Conservation (phyloP, 2,113 vertebrate genomes). For the Gopherus evgoodei region DNA sequence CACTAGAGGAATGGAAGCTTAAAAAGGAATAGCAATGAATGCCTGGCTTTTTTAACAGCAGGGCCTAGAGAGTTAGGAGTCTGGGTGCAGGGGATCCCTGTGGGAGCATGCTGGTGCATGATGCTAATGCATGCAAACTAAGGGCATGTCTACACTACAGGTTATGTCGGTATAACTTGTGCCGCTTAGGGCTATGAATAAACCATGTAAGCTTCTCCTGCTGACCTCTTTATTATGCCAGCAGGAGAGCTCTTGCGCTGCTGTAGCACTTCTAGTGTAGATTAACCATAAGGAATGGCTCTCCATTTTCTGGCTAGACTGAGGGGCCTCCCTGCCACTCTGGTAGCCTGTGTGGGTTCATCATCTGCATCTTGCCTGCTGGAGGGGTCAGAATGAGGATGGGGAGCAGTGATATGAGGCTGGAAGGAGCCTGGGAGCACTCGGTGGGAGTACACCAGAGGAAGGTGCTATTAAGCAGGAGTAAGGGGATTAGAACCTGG, state of each 20-base stretch:
- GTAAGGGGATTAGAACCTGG: not conserved
- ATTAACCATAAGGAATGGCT: not conserved
- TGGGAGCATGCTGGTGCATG: not conserved
- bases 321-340: not conserved
- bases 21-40: not conserved
- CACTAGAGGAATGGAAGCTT: not conserved
- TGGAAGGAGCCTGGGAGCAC: not conserved
- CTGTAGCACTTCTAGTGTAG: not conserved
- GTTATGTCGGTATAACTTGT: not conserved
- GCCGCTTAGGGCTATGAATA: not conserved
- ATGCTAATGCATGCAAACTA: not conserved
- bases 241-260: not conserved
- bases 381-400: constrained; percentile 8
- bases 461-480: too few relatives aligned
- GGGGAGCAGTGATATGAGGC: constrained; percentile 27
- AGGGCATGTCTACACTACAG: not conserved
- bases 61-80: not conserved
- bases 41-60: not conserved
- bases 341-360: not conserved
- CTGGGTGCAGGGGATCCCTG: not conserved
- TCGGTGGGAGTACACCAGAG: not conserved
- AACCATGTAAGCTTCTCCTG: not conserved
- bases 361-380: not conserved
- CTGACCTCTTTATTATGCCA: not conserved
- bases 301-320: not conserved